phyloP scores from a whole-genome alignment of 2,888 invertebrate species.

The Bombyx huttoni region DNA sequence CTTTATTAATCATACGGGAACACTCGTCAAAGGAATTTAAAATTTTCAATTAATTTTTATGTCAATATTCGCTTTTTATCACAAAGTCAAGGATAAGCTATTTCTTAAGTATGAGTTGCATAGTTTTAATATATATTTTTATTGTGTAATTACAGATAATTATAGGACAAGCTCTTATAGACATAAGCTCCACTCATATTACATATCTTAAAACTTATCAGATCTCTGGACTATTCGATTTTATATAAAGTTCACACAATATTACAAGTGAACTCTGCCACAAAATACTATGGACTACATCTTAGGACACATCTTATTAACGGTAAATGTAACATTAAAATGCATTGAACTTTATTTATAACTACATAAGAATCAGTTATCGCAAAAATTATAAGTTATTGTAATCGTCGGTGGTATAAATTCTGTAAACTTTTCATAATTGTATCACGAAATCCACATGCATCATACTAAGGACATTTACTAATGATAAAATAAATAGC shows the following conservation, averaged over 20 bases:
- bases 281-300: too few relatives aligned
- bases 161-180: not conserved
- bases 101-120: not conserved
- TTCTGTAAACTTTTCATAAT: not conserved
- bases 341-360: too few relatives aligned
- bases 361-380: not conserved
- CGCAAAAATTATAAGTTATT: not conserved
- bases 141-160: not conserved
- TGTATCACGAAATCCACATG: not conserved
- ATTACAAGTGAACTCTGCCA: too few relatives aligned
- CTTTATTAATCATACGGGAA: not conserved
- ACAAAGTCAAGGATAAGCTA: not conserved
- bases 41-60: not conserved
- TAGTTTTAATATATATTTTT: not conserved
- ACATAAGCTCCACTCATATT: not conserved
- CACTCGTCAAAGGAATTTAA: constrained; percentile 2
- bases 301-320: too few relatives aligned
- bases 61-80: not conserved
- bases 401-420: not conserved
- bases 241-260: too few relatives aligned
- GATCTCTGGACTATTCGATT: too few relatives aligned
- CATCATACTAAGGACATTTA: not conserved
- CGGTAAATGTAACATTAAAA: too few relatives aligned
- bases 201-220: too few relatives aligned
- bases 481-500: not conserved